Conservation (phyloP, 2,888 invertebrate species). For the Apodemia hepburni region DNA sequence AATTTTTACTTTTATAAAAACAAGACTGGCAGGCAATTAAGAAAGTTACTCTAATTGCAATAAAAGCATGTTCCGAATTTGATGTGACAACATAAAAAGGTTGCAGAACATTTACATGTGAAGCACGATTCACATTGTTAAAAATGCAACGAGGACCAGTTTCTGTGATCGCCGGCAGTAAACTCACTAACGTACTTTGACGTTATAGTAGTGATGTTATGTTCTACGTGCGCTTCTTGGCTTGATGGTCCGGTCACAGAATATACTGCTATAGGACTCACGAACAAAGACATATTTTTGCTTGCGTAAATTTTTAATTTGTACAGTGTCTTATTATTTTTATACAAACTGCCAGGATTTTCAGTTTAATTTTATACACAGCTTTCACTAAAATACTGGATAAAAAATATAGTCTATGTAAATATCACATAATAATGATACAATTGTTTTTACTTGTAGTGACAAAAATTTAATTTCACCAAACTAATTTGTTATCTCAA, state of each 20-base stretch:
- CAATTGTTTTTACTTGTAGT: no score
- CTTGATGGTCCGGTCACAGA: neutral
- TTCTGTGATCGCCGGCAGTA: slow-evolving; percentile 4
- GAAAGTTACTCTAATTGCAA: neutral
- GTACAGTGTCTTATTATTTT: no score
- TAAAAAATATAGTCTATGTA: no score
- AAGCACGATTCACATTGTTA: slow-evolving; percentile 11
- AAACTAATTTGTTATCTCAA: no score
- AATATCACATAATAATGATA: no score
- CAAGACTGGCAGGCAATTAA: no score
- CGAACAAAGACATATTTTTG: neutral
- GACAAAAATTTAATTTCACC: no score
- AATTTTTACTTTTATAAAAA: no score
- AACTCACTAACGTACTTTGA: slow-evolving; percentile 14
- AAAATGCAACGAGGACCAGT: slow-evolving; percentile 6
- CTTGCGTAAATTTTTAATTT: neutral
- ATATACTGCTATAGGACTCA: neutral
- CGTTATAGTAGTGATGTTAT: neutral
- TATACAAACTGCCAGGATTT: no score
- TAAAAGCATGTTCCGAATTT: neutral
- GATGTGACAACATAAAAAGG: neutral
- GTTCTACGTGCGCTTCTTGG: neutral
- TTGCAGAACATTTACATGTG: slow-evolving; percentile 4
- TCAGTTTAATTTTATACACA: no score
- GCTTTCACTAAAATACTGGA: no score